These are phyloP conservation scores for Bedellia somnulentella DNA, from an alignment of 2,888 invertebrate genomes.

Conservation along the genomic window DNA sequence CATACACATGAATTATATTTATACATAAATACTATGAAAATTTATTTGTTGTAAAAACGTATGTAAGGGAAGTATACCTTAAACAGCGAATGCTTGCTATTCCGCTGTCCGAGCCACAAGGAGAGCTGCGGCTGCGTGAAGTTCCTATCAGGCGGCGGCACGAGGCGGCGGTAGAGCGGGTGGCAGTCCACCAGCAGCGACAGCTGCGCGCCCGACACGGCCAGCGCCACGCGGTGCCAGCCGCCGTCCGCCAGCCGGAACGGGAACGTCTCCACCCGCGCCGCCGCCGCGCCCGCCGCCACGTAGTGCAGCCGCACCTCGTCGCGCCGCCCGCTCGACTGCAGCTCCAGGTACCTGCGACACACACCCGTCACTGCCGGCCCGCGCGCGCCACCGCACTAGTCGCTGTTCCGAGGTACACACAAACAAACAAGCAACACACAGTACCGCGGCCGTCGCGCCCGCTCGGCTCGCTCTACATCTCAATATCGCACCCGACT, in stretches of 20 bases:
- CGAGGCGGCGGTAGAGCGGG: conserved; percentile 78
- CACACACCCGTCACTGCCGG: conserved; percentile 15
- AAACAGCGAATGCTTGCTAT: conserved; percentile 81
- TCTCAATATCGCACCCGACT: conserved; percentile 59
- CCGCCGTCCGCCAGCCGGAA: conserved; percentile 83
- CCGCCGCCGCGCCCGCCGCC: conserved; percentile 61
- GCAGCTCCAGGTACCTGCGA: conserved; percentile 84
- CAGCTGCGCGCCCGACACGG: conserved; percentile 81
- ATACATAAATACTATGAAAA: neutral
- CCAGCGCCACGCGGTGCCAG: conserved; percentile 86
- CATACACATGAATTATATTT: neutral
- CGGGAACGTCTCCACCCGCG: conserved; percentile 84
- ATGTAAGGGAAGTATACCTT: conserved; percentile 65
- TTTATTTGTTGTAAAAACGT: neutral
- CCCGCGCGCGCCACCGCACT: conserved; percentile 6
- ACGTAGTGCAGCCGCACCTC: conserved; percentile 85
- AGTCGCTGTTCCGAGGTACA: conserved; percentile 61
- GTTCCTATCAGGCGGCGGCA: conserved; percentile 77
- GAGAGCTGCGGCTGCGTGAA: conserved; percentile 72
- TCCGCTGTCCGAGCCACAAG: conserved; percentile 87
- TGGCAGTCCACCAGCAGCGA: conserved; percentile 87
- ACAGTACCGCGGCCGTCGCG: conserved; percentile 28
- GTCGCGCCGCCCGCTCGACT: conserved; percentile 85
- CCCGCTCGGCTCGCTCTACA: conserved; percentile 56
- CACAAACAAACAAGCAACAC: conserved; percentile 55